These are phyloP conservation scores for Brachystomella parvula DNA, from an alignment of 1,140 invertebrate species.

Conservation along the genomic window DNA sequence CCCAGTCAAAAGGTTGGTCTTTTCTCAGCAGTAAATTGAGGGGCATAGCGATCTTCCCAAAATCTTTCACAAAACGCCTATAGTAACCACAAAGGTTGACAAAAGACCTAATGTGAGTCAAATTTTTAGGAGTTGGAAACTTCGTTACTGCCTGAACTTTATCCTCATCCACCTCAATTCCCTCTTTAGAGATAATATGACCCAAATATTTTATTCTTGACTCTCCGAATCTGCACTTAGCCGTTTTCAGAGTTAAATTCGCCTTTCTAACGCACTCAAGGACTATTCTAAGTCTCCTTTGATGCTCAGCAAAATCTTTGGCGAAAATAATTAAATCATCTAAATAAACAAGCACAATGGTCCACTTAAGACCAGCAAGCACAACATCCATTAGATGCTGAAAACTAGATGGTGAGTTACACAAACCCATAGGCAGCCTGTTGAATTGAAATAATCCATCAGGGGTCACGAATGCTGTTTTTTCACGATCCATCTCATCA, in stretches of 20 bases:
- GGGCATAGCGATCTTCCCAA: slow-evolving; percentile 9
- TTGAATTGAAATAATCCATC: slow-evolving; percentile 17
- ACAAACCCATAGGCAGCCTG: slow-evolving; percentile 15
- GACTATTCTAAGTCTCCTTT: slow-evolving; percentile 4
- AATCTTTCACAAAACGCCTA: slow-evolving; percentile 7
- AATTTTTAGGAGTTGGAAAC: not conserved
- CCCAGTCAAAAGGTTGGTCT: slow-evolving; percentile 8
- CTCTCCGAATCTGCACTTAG: slow-evolving; percentile 21
- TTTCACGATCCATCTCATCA: slow-evolving; percentile 39
- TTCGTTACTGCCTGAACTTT: slow-evolving; percentile 7
- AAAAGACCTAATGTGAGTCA: not conserved
- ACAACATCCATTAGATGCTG: slow-evolving; percentile 43
- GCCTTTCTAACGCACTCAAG: slow-evolving; percentile 3
- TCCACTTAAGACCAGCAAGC: slow-evolving; percentile 38
- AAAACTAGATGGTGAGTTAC: slow-evolving; percentile 45
- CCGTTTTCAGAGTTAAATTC: slow-evolving; percentile 20
- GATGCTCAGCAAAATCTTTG: slow-evolving; percentile 22
- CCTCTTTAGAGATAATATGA: slow-evolving; percentile 14
- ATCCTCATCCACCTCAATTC: slow-evolving; percentile 16
- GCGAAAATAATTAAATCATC: slow-evolving; percentile 41
- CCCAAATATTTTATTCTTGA: slow-evolving; percentile 17
- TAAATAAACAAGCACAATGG: slow-evolving; percentile 34
- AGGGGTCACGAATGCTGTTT: slow-evolving; percentile 39
- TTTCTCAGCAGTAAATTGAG: not conserved
- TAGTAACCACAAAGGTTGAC: slow-evolving; percentile 8